These are phyloP conservation scores for Gryon sp. DNA, from an alignment of 1,140 invertebrate genomes.

Conservation along the genomic window DNA sequence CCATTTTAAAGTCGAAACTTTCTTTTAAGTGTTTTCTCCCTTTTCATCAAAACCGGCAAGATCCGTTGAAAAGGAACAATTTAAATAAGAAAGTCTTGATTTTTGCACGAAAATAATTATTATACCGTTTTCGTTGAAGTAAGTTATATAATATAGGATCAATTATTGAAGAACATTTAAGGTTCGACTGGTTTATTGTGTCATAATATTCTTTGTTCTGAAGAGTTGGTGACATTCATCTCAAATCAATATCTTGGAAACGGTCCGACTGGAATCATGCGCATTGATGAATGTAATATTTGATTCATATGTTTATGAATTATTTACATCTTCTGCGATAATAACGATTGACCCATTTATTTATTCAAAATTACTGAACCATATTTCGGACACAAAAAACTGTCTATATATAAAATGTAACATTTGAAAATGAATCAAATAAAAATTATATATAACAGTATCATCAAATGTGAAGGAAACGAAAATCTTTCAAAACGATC, in stretches of 20 bases:
- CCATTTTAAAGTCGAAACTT: no score
- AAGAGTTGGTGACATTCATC: constrained; percentile 32
- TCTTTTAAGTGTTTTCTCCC: no score
- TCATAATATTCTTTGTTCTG: constrained; percentile 39
- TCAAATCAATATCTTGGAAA: constrained; percentile 53
- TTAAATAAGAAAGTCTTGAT: neutral
- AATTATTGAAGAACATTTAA: constrained; percentile 13
- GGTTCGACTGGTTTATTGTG: constrained; percentile 31
- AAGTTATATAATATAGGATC: neutral
- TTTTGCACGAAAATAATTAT: constrained; percentile 3
- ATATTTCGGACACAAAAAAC: no score
- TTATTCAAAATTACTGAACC: no score
- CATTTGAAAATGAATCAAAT: no score
- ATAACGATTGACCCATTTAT: neutral
- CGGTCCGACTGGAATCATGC: constrained; percentile 33
- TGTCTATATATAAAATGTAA: no score
- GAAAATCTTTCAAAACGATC: no score
- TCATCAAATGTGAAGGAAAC: no score
- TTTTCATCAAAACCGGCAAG: no score
- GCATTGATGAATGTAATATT: constrained; percentile 18
- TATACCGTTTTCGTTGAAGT: neutral
- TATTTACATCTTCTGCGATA: neutral
- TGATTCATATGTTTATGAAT: no score
- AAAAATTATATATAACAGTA: no score
- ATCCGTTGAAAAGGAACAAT: neutral